Base-by-base conservation (phyloP, 2,797 vertebrate species). In the Borostomias antarcticus region DNA sequence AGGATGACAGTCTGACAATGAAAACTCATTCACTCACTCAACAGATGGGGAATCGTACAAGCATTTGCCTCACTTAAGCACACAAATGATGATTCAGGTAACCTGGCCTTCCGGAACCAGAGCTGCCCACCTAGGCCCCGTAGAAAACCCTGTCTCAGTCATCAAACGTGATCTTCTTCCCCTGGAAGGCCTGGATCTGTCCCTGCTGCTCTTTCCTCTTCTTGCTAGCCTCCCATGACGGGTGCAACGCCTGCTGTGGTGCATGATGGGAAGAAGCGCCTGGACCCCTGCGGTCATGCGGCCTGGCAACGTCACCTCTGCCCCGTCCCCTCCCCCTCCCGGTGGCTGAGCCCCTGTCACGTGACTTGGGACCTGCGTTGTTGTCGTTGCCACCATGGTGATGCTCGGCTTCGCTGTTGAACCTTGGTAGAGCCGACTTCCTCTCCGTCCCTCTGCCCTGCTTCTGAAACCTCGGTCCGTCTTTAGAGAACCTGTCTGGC, bases 161-260 rank as follows among this genome's bases (percentile, higher is more conserved):
- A 68, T 91, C 86, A 32, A 99, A 99, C 82, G 89, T 95, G 68
- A 98, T 98, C 85, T 94, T 99, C 77, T 98, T 98, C 33, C 97
- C 97, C 70, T 96, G 95, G 85, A 98, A 99, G 57, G 89, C 92
- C 83, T 92, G 68, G 72, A 98, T 96, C 78, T 96, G 93, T 79
- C 94, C 93, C 37, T 93, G 91, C 70, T 98, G 95, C 59, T 97
- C 94, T 75, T 95, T 96, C 54, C 93, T 94, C 72, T 91, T 95
- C 78, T 81, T 93, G 86, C 97, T 99, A 50, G 97, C 97, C 89
- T 98, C 97, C 97, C 97, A 99, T 0, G 96, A 98, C 1, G 97
- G 97, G 89, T 99, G 97, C 83, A 99, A 92, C 3, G 93, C 80
- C 58, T 92, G 89, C 25, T 93, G 82, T 43, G 79, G 84, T 60